Conservation (phyloP, 2,113 vertebrate species). For the Tyrannus savana region DNA sequence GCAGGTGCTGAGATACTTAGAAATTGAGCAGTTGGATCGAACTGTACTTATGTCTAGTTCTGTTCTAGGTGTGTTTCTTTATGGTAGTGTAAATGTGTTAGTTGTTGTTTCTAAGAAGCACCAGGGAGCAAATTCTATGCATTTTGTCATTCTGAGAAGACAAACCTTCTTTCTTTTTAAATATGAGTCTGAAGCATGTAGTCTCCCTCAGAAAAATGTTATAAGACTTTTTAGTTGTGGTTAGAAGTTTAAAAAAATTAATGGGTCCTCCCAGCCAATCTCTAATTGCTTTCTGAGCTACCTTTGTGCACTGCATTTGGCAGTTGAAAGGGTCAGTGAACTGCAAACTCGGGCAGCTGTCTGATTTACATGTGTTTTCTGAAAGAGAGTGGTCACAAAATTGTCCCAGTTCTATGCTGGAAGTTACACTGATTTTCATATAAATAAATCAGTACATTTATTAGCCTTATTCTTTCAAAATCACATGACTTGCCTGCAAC, state of each 20-base stretch:
- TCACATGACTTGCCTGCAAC: neutral
- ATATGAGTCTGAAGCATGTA: neutral
- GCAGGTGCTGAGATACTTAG: neutral
- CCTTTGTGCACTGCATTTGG: conserved; percentile 32
- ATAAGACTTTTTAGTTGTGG: neutral
- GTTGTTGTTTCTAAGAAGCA: neutral
- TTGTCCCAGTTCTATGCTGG: neutral
- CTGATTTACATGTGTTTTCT: conserved; percentile 29
- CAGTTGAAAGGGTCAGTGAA: conserved; percentile 29
- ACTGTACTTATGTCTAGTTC: neutral
- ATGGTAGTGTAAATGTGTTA: neutral
- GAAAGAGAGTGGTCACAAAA: neutral
- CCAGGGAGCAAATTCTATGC: neutral
- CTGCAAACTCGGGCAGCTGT: conserved; percentile 14
- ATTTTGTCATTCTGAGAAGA: neutral
- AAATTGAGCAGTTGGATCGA: neutral
- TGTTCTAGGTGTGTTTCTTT: neutral
- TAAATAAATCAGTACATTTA: conserved; percentile 34
- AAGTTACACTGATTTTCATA: conserved; percentile 23
- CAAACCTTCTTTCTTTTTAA: neutral
- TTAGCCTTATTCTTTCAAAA: conserved; percentile 22
- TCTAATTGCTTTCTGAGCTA: conserved; percentile 47
- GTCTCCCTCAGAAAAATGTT: neutral
- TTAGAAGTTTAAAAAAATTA: conserved; percentile 16
- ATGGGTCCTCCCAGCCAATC: neutral